phyloP scores from a whole-genome alignment of 2,888 invertebrate genomes.

The Thymelicus sylvestris region DNA sequence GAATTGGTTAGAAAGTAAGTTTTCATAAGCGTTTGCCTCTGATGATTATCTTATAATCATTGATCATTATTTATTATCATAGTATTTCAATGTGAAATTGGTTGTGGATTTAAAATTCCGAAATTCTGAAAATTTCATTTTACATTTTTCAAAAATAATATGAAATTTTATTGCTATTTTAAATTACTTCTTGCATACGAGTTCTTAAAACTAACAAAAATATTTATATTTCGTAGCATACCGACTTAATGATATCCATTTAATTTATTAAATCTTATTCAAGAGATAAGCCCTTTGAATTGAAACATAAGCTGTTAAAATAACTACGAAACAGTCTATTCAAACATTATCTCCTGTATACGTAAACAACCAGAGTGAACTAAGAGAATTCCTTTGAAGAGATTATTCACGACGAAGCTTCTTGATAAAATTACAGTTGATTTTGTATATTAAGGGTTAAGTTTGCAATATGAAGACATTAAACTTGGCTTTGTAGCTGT shows the following conservation, averaged over 20 bases:
- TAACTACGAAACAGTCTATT: slow-evolving; percentile 22
- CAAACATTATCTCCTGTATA: slow-evolving; percentile 28
- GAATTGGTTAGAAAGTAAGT: too few species aligned
- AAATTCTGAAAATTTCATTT: too few species aligned
- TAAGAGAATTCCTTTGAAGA: slow-evolving; percentile 32
- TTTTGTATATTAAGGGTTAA: slow-evolving; percentile 2
- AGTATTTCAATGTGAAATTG: too few species aligned
- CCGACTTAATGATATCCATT: slow-evolving; percentile 3
- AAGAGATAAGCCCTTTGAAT: slow-evolving; percentile 26
- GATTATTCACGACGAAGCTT: slow-evolving; percentile 26
- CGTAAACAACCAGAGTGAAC: slow-evolving; percentile 23
- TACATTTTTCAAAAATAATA: too few species aligned
- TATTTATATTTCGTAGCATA: not conserved
- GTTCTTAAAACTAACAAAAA: not conserved
- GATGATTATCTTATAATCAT: too few species aligned
- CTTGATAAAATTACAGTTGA: slow-evolving; percentile 9
- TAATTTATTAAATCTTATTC: slow-evolving; percentile 24
- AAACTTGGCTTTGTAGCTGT: not conserved
- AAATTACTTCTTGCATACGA: too few species aligned
- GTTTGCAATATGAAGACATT: not conserved
- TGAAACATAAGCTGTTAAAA: slow-evolving; percentile 6
- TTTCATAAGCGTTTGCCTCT: too few species aligned
- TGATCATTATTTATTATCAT: too few species aligned
- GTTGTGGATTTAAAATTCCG: too few species aligned
- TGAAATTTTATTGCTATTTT: too few species aligned